Base-by-base conservation (phyloP, 2,797 vertebrate species). In the Acropternis orthonyx region DNA sequence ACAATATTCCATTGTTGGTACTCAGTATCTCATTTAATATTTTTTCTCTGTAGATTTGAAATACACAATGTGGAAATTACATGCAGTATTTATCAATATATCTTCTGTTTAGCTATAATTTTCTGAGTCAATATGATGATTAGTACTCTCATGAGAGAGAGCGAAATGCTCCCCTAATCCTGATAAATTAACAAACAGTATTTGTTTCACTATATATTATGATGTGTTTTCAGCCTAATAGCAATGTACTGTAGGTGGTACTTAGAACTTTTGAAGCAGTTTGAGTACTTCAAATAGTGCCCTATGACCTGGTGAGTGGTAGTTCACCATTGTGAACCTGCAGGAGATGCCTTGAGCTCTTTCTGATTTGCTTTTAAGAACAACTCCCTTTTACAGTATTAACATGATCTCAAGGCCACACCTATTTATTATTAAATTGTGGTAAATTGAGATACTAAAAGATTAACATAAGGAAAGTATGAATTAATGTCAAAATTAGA, bases 1-100 rank as follows among this genome's bases (percentile, higher is more conserved):
- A 32, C 51, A 26, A 21, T 62, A 62, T 62, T 73, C 51, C 26
- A 39, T 30, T 89, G 21, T 19, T 81, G 58, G n/a, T 44, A 20
- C 55, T 88, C 54, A 59, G 46, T 59, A 43, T 22, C 41, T 93
- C 85, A 76, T 92, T 90, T 92, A 61, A 28, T 66, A 90, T 19
- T 63, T 89, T 80, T 85, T 65, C 72, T 91, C 79, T 43, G 12
- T 37, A 66, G 95, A 62, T 86, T 94, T 92, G 55, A 88, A 96
- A 88, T 75, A 44, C 55, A 66, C n/a, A 89, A 76, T 39, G 48
- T 28, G 88, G 65, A 93, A 92, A 75, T 85, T 72, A 39, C 13
- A 36, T 63, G 46, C 16, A 75, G 86, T 94, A 84, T 88, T 96
- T 90, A 76, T 75, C 86, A 95, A 94, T 92, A 55, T 69, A 75